Percentiles rank a stretch among this genome's conserved stretches.
Conservation (phyloP, 2,888 invertebrate species). For the Clunio marinus region DNA sequence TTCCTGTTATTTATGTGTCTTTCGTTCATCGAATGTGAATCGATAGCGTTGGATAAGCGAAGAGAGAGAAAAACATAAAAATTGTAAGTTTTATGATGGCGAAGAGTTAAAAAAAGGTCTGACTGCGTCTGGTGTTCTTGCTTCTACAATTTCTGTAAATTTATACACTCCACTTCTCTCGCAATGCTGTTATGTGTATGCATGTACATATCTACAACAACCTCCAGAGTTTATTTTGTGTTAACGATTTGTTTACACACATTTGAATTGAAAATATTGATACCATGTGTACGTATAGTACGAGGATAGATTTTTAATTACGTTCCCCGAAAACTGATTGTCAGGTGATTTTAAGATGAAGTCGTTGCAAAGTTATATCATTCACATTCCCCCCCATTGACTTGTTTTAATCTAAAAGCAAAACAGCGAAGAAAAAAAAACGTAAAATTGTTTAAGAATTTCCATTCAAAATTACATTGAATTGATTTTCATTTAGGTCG, state of each 20-base stretch:
- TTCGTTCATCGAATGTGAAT: too few species aligned
- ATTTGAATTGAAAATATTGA: conserved; percentile 37
- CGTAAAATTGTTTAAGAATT: neutral
- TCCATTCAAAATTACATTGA: conserved; percentile 34
- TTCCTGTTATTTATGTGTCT: too few species aligned
- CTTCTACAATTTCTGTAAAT: neutral
- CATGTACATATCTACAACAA: conserved; percentile 21
- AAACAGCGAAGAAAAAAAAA: neutral
- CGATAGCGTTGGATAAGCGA: too few species aligned
- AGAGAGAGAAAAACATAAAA: too few species aligned
- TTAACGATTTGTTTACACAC: conserved; percentile 38
- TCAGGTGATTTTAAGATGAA: too few species aligned
- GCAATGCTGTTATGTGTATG: neutral
- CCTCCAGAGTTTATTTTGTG: conserved; percentile 36
- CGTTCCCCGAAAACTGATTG: neutral
- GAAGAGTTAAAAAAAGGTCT: neutral
- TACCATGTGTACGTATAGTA: conserved; percentile 26
- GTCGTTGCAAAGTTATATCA: too few species aligned
- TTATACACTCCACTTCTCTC: conserved; percentile 29
- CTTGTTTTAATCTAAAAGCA: too few species aligned
- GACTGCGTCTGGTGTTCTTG: neutral
- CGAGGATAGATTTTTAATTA: neutral
- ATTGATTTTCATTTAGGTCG: too few species aligned
- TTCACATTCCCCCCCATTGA: too few species aligned
- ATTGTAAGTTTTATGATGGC: neutral